Percentiles rank a stretch among this genome's conserved stretches.
Evolutionary conservation across 2,888 invertebrate species (phyloP).

Genomic region (Pristionchus entomophagus): DNA sequence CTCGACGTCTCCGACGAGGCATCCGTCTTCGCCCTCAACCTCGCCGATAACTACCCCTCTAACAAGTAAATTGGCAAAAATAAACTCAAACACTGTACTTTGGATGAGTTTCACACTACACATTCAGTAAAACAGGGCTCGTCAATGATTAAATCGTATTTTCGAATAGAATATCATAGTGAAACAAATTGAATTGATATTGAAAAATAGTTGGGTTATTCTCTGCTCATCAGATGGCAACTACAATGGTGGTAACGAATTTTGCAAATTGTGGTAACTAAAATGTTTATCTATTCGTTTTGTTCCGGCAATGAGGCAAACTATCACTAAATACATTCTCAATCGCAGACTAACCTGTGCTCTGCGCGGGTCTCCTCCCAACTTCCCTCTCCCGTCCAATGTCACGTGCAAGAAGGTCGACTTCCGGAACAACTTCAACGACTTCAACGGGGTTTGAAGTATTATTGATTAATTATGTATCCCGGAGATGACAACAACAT

Average conservation of each 20-base stretch:
- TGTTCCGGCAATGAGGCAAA: too few species aligned
- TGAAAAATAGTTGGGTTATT: too few species aligned
- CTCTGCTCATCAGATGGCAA: too few species aligned
- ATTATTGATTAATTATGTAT: not conserved
- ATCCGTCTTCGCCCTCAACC: slow-evolving; percentile 60
- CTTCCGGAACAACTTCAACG: slow-evolving; percentile 49
- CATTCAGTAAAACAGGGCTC: not conserved
- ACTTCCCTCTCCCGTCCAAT: slow-evolving; percentile 59
- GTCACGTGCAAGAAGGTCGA: slow-evolving; percentile 59
- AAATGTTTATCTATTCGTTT: too few species aligned
- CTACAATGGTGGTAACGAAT: too few species aligned
- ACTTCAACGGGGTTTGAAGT: not conserved
- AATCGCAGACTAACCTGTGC: slow-evolving; percentile 34
- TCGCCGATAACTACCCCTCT: slow-evolving; percentile 62
- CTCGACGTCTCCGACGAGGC: slow-evolving; percentile 68
- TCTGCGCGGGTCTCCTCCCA: slow-evolving; percentile 50
- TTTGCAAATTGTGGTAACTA: too few species aligned
- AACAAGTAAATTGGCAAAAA: slow-evolving; percentile 57
- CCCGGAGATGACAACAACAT: too few species aligned
- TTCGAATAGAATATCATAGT: too few species aligned
- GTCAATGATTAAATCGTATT: not conserved
- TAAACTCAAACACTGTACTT: not conserved
- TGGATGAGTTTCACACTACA: not conserved
- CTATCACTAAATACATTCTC: not conserved
- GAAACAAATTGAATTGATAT: too few species aligned